Evolutionary conservation across 2,888 invertebrate species (phyloP).

Genomic region (Amphipoea lucens): DNA sequence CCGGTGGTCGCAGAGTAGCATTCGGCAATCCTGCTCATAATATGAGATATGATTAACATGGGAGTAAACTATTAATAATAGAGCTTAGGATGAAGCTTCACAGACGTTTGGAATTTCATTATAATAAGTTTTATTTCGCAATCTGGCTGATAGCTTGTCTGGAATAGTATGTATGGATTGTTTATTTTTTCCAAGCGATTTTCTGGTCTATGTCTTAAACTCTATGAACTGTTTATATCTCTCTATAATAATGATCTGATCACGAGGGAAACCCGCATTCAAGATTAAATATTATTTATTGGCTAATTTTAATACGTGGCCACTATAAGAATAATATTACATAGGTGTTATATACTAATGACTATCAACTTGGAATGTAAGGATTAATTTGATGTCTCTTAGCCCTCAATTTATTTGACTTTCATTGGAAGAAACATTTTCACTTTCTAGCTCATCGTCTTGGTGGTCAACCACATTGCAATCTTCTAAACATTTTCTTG

Average conservation of each 20-base stretch:
- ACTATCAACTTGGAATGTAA: slow-evolving; percentile 1
- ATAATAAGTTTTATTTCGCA: not conserved
- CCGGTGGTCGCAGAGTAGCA: not conserved
- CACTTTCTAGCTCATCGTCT: slow-evolving; percentile 63
- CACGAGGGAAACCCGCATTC: not conserved
- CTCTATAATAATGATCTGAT: not conserved
- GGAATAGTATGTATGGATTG: not conserved
- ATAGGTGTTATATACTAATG: slow-evolving; percentile 31
- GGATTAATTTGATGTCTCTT: slow-evolving; percentile 17
- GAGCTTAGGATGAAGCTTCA: not conserved
- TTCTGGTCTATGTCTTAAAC: slow-evolving; percentile 9
- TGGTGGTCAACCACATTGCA: slow-evolving; percentile 70
- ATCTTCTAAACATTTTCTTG: slow-evolving; percentile 44
- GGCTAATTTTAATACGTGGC: slow-evolving; percentile 2
- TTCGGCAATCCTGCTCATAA: not conserved
- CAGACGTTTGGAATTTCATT: not conserved
- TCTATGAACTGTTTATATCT: not conserved
- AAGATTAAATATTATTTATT: slow-evolving; percentile 11
- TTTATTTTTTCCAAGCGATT: not conserved
- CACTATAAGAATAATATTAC: slow-evolving; percentile 30
- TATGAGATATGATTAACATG: not conserved
- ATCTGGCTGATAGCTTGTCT: not conserved
- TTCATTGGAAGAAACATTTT: slow-evolving; percentile 56
- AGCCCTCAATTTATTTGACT: slow-evolving; percentile 21
- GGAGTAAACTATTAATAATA: not conserved